Evolutionary conservation across 2,888 invertebrate species (phyloP), one percentile per base, ranked within the genome.

Genomic region (Campopleginae sp.): DNA sequence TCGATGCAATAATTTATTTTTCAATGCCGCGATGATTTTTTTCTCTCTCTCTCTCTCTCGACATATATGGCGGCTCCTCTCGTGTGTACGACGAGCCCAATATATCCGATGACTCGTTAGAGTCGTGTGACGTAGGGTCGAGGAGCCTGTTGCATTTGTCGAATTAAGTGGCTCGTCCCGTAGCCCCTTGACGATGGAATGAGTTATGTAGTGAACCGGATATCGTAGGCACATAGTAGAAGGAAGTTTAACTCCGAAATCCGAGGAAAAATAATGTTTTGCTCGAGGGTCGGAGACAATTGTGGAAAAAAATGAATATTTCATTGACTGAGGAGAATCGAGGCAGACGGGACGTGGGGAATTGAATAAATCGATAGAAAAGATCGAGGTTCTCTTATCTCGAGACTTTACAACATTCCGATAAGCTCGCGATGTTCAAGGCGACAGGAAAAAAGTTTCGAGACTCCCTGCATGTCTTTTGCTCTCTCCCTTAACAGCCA

Each of bases 71-170:
- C 48, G 5, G 6, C 14, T 14, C 44, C 4, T 2, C 19, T 31
- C 51, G 19, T 31, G n/a, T 17, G 7, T 44, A 27, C 66, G 23
- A 58, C 42, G 65, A 38, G 48, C 17, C 71, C 27, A 54, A 19
- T 63, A 80, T 84, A 84, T 84, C 84, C 84, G 65, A 80, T 80
- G 71, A 80, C 84, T 84, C 76, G 84, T 84, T 84, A 84, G 84
- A 80, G 76, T 76, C 84, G 71, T 66, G 71, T 84, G 72, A 76
- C 31, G 23, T 54, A 31, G 48, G 68, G 68, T 31, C 44, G 51
- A n/a, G n/a, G 44, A 61, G 66, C 27, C 42, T 27, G 27, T 46
- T 68, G 58, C 58, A 27, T 44, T 58, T 75, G 44, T 44, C n/a
- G 58, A 70, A 63, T 72, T 46, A 63, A 63, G 27, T 68, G 31